Conservation (phyloP, 2,888 invertebrate species). For the Phyllotreta cruciferae region DNA sequence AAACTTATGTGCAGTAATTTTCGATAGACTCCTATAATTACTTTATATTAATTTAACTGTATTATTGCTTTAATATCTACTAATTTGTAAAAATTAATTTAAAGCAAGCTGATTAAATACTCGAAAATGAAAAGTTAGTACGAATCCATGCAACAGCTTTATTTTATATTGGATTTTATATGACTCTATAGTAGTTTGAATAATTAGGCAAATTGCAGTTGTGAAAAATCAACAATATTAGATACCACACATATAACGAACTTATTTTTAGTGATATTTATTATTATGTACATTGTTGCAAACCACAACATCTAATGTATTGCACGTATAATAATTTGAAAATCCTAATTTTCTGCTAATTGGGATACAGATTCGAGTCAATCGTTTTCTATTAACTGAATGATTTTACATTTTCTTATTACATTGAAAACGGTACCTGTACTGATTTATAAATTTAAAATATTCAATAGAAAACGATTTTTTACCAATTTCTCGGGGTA, state of each 20-base stretch:
- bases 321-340: slow-evolving; percentile 7
- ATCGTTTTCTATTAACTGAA: slow-evolving; percentile 9
- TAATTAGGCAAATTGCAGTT: not conserved
- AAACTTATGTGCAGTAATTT: too few relatives aligned
- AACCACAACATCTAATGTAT: slow-evolving; percentile 11
- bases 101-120: slow-evolving; percentile 10
- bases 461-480: not conserved
- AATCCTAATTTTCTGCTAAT: slow-evolving; percentile 7
- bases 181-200: slow-evolving; percentile 39
- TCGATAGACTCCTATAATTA: too few relatives aligned
- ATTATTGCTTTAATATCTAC: too few relatives aligned
- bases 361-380: slow-evolving; percentile 25
- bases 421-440: too few relatives aligned
- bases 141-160: slow-evolving; percentile 30
- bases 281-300: not conserved
- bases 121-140: slow-evolving; percentile 27
- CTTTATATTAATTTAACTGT: too few relatives aligned
- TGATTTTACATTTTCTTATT: too few relatives aligned
- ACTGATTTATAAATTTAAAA: too few relatives aligned
- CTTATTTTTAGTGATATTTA: not conserved
- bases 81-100: too few relatives aligned
- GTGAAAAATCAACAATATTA: not conserved
- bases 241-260: slow-evolving; percentile 5
- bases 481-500: not conserved
- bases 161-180: slow-evolving; percentile 49